Conservation (phyloP, 2,888 invertebrate species). For the Sialis lutaria region DNA sequence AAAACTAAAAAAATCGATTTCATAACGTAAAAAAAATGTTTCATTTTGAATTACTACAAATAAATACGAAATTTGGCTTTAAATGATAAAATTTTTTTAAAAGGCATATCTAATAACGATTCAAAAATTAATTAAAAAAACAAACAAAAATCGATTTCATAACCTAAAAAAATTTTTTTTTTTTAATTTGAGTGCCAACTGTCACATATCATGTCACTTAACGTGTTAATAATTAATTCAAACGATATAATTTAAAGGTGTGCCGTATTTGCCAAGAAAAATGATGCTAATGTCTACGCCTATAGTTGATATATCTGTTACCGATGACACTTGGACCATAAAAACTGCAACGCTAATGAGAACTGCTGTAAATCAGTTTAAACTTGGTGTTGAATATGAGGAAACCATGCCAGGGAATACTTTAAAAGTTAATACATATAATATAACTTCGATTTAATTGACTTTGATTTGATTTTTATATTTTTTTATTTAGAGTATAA, state of each 20-base stretch:
- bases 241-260: constrained; percentile 26
- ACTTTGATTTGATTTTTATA: not conserved
- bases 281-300: constrained; percentile 45
- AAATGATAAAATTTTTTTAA: too few species aligned
- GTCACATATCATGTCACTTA: not conserved
- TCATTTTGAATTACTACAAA: too few species aligned
- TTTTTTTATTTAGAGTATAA: constrained; percentile 30
- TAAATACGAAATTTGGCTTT: too few species aligned
- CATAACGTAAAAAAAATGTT: too few species aligned
- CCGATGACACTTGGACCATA: constrained; percentile 35
- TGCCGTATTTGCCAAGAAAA: constrained; percentile 44
- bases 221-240: not conserved
- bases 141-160: too few species aligned
- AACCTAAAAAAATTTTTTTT: too few species aligned
- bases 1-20: too few species aligned
- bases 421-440: constrained; percentile 23
- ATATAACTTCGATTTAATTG: not conserved
- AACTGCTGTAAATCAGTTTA: constrained; percentile 34
- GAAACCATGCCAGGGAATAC: constrained; percentile 42
- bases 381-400: constrained; percentile 41
- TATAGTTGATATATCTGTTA: constrained; percentile 33
- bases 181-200: too few species aligned
- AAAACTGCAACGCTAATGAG: constrained; percentile 36
- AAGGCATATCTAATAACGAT: too few species aligned
- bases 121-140: too few species aligned